Evolutionary conservation across 2,797 vertebrate species (phyloP), one percentile per base, ranked within the genome.

Genomic region (Macropodus opercularis): DNA sequence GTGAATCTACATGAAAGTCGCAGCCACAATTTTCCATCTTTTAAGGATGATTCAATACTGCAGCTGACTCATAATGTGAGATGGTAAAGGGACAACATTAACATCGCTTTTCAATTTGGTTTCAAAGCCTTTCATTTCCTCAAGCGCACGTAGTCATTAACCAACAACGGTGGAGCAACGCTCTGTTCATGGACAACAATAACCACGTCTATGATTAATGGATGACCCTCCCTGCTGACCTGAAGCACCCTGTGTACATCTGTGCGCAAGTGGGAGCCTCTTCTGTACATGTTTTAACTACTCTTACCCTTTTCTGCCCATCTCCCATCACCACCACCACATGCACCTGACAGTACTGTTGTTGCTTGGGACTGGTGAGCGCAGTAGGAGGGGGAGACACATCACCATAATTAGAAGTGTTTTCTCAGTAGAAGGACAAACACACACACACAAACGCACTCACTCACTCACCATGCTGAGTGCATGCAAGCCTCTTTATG

Each of bases 391-490:
- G 35, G 53, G 53, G 53, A 22, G 51, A 76, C 40, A 39, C 66
- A 73, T 54, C 52, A 21, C 75, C 72, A 77, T 67, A 79, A 83
- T 83, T 77, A 79, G 80, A 86, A 47, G 44, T 63, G 78, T 83
- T 85, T 78, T 60, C 72, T 76, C 79, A 58, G 79, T 13, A 43
- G 67, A 81, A 66, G 24, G 50, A 58, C 56, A 48, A 53, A 40
- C 32, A 32, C 40, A 34, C 24, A 9, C n/a, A n/a, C n/a, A 58
- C 56, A 48, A 53, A 40, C 32, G 27, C 40, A 34, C 24, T 9
- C n/a, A n/a, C n/a, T n/a, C n/a, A n/a, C n/a, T n/a, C n/a, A n/a
- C 3, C 51, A 54, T 8, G 14, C 61, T 58, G 49, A 10, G 24
- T 14, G 29, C 0, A 26, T 21, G 26, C 35, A 48, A 62, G 34